phyloP scores from a whole-genome alignment of 1,140 invertebrate genomes.

The Ceratina australensis region DNA sequence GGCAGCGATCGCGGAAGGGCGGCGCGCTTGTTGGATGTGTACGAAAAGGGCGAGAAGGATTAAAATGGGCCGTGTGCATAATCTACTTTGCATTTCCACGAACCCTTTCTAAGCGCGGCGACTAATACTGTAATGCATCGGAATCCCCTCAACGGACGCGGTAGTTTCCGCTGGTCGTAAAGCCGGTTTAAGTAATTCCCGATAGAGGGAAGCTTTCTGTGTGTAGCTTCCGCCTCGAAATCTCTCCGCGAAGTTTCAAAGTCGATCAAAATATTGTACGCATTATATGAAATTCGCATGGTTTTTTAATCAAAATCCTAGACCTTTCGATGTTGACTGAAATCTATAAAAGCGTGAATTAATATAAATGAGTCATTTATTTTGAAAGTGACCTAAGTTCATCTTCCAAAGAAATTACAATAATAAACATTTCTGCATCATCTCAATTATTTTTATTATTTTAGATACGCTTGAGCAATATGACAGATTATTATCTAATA shows the following conservation, averaged over 20 bases:
- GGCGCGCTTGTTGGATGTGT: not conserved
- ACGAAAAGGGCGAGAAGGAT: constrained; percentile 65
- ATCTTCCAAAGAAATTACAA: no score
- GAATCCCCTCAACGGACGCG: constrained; percentile 73
- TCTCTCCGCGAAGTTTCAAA: constrained; percentile 29
- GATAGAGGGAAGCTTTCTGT: constrained; percentile 72
- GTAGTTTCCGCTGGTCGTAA: constrained; percentile 76
- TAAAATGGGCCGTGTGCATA: constrained; percentile 73
- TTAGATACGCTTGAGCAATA: no score
- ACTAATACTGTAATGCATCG: constrained; percentile 79
- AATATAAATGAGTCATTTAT: no score
- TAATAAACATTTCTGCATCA: no score
- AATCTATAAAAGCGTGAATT: no score
- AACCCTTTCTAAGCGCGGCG: constrained; percentile 76
- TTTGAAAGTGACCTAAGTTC: no score
- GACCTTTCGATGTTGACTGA: no score
- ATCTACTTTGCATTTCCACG: constrained; percentile 77
- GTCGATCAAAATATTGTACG: not conserved
- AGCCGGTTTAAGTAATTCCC: constrained; percentile 79
- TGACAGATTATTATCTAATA: no score
- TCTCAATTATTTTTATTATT: no score
- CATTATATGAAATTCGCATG: not conserved
- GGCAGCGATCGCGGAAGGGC: constrained; percentile 21
- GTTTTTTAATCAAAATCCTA: not conserved
- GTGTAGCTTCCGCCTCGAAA: constrained; percentile 36